Base-by-base conservation (phyloP, 2,797 vertebrate species). In the Sebastes taczanowskii region DNA sequence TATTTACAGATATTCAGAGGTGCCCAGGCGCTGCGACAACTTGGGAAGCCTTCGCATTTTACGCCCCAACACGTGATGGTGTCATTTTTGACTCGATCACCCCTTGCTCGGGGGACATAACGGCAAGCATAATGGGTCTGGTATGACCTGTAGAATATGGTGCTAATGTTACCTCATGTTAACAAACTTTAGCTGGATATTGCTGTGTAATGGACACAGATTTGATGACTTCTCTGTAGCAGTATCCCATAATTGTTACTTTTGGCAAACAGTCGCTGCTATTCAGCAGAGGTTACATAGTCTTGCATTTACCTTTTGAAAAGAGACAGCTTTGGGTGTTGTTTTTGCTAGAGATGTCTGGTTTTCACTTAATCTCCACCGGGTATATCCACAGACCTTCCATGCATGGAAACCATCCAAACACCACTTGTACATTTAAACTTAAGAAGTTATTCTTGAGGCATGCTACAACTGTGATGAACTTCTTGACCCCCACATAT, bases 401-500 rank as follows among this genome's bases (percentile, higher is more conserved):
- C 14, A 56, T 18, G 16, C 23, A 55, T 60, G 64, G 9, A 42
- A 22, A 7, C 18, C 11, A 34, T 58, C n/a, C 13, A 29, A 59
- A 60, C 32, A 55, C 5, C 63, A 53, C 5, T 4, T 42, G 4
- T 42, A 46, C 8, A 20, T 76, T 29, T 11, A n/a, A 20, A 56
- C 13, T 59, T 46, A n/a, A 18, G 13, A 59, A 7, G 42, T 27
- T 70, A 38, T 20, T 53, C 30, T 32, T 23, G 0, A 71, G 20
- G 1, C 4, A 11, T 14, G 1, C 4, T 29, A 4, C 27, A 20
- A 8, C 53, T 29, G 8, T n/a, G 49, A 29, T 58, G 3, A 80
- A 80, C 56, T 66, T 72, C 25, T 58, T 86, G 25, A 75, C 60
- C 49, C 55, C n/a, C 6, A 6, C 32, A 27, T 29, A 34, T 66